phyloP scores from a whole-genome alignment of 2,113 vertebrate genomes.

The Rhinichthys klamathensis region DNA sequence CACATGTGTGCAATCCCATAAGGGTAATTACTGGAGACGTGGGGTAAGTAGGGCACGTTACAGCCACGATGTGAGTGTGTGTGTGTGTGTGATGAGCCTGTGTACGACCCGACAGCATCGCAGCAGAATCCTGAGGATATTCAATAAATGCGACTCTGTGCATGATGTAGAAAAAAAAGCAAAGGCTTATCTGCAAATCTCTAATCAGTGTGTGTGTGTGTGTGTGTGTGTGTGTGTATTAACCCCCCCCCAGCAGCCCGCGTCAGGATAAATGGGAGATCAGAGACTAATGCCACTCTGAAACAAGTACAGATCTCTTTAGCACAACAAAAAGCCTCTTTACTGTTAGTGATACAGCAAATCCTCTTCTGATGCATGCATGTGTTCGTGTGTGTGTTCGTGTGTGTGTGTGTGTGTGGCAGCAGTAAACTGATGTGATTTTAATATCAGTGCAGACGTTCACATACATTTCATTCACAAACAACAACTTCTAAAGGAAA shows the following conservation, averaged over 20 bases:
- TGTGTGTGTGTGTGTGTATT: slow-evolving; percentile 10
- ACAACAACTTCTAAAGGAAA: neutral
- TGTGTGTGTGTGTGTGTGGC: neutral
- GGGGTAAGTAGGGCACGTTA: neutral
- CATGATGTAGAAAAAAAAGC: neutral
- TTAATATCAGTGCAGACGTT: neutral
- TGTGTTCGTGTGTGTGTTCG: neutral
- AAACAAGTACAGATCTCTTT: slow-evolving; percentile 77
- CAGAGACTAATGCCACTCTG: slow-evolving; percentile 75
- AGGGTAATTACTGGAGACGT: slow-evolving; percentile 46
- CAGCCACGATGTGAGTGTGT: neutral
- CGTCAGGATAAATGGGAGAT: slow-evolving; percentile 62
- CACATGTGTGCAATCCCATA: slow-evolving; percentile 38
- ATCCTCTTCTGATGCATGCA: slow-evolving; percentile 68
- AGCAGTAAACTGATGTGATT: neutral
- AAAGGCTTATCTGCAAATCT: slow-evolving; percentile 43
- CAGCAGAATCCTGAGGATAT: neutral
- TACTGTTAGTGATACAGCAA: slow-evolving; percentile 79
- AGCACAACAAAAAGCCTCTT: slow-evolving; percentile 81
- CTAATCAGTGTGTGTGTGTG: slow-evolving; percentile 40
- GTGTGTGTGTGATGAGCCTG: neutral
- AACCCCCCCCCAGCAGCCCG: slow-evolving; percentile 46
- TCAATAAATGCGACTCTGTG: neutral
- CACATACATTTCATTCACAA: neutral
- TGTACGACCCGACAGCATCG: neutral